Conservation (phyloP, 2,888 invertebrate species). For the Lepeophtheirus nordmannii region DNA sequence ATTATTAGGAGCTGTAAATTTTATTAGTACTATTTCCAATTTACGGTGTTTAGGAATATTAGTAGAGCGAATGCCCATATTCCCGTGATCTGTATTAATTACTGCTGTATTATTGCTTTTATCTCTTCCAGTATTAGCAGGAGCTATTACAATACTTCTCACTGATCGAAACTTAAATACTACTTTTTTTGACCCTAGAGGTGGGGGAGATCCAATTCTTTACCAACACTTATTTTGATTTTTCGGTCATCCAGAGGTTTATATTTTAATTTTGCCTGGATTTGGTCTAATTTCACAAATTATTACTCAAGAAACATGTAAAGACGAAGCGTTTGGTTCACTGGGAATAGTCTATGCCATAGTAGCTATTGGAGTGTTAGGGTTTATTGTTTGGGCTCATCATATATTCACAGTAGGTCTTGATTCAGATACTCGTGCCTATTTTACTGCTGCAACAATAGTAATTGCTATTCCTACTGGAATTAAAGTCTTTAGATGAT, state of each 20-base stretch:
- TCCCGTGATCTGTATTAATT: conserved; percentile 55
- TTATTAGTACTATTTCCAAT: conserved; percentile 59
- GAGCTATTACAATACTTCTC: conserved; percentile 60
- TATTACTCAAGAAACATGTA: conserved; percentile 54
- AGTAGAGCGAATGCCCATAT: conserved; percentile 51
- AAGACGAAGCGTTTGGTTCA: conserved; percentile 54
- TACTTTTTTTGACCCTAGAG: conserved; percentile 61
- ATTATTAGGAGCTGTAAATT: conserved; percentile 61
- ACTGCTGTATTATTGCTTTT: conserved; percentile 49
- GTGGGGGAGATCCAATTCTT: conserved; percentile 62
- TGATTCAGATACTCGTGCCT: conserved; percentile 66
- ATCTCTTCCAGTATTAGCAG: conserved; percentile 58
- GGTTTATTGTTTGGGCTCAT: conserved; percentile 69
- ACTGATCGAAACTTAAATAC: conserved; percentile 65
- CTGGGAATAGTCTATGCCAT: conserved; percentile 71
- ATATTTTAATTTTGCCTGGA: conserved; percentile 67
- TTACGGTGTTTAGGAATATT: conserved; percentile 47
- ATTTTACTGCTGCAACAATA: conserved; percentile 68
- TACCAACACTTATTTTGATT: conserved; percentile 75
- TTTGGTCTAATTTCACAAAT: conserved; percentile 67
- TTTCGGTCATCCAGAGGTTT: conserved; percentile 73
- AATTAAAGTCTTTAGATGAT: conserved; percentile 65
- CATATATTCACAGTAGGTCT: conserved; percentile 71
- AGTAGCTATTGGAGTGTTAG: conserved; percentile 60
- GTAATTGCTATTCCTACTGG: conserved; percentile 72